A percentile compares a stretch with the other conserved stretches of the same genome.
phyloP scores from a whole-genome alignment of 64 coral and sea anemone genomes.

The Acropora tenuis region DNA sequence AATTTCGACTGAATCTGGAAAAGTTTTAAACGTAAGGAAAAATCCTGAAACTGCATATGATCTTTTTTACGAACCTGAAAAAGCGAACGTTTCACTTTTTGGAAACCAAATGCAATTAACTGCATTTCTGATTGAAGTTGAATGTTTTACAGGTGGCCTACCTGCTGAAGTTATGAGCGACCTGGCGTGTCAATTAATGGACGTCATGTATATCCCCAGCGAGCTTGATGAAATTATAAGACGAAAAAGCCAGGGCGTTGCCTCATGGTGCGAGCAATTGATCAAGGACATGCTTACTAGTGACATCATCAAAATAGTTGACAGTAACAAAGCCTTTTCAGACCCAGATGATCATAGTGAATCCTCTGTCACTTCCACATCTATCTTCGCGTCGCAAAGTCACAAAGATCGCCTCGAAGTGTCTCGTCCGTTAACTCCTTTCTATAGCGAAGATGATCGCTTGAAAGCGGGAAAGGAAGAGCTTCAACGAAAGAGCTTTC shows the following conservation, averaged over 20 bases:
- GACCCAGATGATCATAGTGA: not conserved
- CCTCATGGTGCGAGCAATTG: conserved; percentile 96
- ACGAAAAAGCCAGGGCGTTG: conserved; percentile 92
- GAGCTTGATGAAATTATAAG: conserved; percentile 81
- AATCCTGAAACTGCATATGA: too few species aligned
- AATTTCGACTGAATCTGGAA: too few species aligned
- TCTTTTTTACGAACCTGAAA: too few species aligned
- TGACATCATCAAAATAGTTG: conserved; percentile 68
- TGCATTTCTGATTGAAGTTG: not conserved
- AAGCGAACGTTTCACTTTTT: too few species aligned
- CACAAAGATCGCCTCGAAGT: not conserved
- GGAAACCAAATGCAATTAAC: not conserved
- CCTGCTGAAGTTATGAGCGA: conserved; percentile 80
- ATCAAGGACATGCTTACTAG: conserved; percentile 93
- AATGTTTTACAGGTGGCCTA: conserved; percentile 65
- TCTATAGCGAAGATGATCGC: not conserved
- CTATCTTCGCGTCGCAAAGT: not conserved
- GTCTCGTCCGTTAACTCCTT: conserved; percentile 14
- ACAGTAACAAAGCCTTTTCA: conserved; percentile 62
- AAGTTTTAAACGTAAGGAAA: too few species aligned
- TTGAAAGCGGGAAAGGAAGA: not conserved
- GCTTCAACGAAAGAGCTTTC: not conserved
- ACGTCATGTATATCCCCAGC: conserved; percentile 90
- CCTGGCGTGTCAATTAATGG: conserved; percentile 95
- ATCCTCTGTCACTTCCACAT: not conserved